Base-by-base conservation (phyloP, 37 sponge, comb jelly and placozoan species). In the Beroe forskalii region DNA sequence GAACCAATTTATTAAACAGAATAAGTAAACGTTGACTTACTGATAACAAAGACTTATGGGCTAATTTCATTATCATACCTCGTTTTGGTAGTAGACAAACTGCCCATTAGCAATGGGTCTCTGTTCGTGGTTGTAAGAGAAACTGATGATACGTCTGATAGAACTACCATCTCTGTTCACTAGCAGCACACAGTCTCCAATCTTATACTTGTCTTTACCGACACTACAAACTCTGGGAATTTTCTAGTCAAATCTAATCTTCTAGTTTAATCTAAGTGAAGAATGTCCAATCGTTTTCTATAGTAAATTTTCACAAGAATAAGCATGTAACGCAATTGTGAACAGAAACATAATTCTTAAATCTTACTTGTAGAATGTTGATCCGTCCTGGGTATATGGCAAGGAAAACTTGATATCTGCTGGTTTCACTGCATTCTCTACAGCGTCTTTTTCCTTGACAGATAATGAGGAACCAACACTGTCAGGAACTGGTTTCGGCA, bases 301-400 rank as follows among this genome's bases (percentile, higher is more conserved):
- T n/a, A n/a, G n/a, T n/a, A n/a, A n/a, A n/a, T n/a, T n/a, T n/a
- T n/a, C n/a, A n/a, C n/a, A n/a, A 38, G 3, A n/a, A n/a, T n/a
- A n/a, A n/a, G n/a, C n/a, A n/a, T n/a, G n/a, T n/a, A n/a, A n/a
- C n/a, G n/a, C n/a, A n/a, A n/a, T n/a, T n/a, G n/a, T n/a, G n/a
- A n/a, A n/a, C n/a, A n/a, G n/a, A n/a, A n/a, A n/a, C n/a, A n/a
- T n/a, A n/a, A n/a, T n/a, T n/a, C n/a, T n/a, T n/a, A n/a, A n/a
- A 25, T 14, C 86, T 42, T 20, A 80, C 86, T 80, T 80, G 86
- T 44, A 80, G 30, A 80, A 80, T 9, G 86, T 80, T 23, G 55
- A 12, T 30, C 55, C 86, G 17, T 23, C 35, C 25, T 80, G 30
- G 12, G 48, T 80, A 25, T 44, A 80, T 23, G 86, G 86, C 55